Evolutionary conservation across 2,797 vertebrate species (phyloP).

Genomic region (Aphelocoma californica): DNA sequence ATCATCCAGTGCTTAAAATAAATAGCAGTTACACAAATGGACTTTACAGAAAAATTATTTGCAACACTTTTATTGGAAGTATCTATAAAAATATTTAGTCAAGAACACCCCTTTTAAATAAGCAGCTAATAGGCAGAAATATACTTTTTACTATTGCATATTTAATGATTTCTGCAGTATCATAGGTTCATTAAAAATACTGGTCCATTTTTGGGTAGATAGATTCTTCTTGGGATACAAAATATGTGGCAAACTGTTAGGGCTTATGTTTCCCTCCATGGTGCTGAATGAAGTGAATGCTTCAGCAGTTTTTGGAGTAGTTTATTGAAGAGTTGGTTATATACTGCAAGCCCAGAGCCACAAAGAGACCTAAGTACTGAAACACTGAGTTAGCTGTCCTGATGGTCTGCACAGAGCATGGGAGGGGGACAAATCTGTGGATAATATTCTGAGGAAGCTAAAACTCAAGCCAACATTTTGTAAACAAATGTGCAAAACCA

Average conservation of each 20-base stretch:
- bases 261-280: not conserved
- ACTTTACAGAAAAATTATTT: not conserved
- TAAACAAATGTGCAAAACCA: not conserved
- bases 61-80: not conserved
- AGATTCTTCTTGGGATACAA: not conserved
- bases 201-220: not conserved
- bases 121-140: not conserved
- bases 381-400: not conserved
- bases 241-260: not conserved
- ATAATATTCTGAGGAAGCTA: not conserved
- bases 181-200: not conserved
- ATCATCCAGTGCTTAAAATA: slow-evolving; percentile 10
- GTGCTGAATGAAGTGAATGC: not conserved
- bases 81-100: not conserved
- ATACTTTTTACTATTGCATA: not conserved
- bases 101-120: not conserved
- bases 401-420: not conserved
- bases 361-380: not conserved
- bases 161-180: not conserved
- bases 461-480: not conserved
- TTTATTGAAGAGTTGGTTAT: not conserved
- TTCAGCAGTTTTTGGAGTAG: not conserved
- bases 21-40: not conserved
- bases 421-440: not conserved
- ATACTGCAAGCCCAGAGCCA: not conserved